phyloP scores from a whole-genome alignment of 2,797 vertebrate genomes.

The Platalea minor region DNA sequence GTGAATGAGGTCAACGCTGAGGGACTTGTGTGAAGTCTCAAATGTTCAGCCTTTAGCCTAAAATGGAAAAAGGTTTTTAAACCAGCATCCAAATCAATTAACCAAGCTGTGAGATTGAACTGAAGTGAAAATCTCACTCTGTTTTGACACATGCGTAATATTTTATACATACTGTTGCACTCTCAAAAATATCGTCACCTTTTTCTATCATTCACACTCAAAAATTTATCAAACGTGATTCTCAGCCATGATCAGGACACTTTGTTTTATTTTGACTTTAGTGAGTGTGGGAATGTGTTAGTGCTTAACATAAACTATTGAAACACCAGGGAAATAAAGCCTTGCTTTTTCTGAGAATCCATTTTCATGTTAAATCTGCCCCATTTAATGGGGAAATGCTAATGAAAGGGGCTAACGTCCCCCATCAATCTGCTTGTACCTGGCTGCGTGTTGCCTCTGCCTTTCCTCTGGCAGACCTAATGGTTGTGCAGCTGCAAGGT shows the following conservation, averaged over 20 bases:
- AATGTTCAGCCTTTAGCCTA: neutral
- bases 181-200: neutral
- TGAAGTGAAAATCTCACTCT: constrained; percentile 15
- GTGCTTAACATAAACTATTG: neutral
- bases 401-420: neutral
- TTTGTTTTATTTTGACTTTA: neutral
- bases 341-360: neutral
- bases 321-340: neutral
- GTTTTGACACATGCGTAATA: neutral
- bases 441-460: neutral
- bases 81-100: constrained; percentile 37
- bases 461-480: neutral
- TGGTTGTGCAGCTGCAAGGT: neutral
- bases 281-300: neutral
- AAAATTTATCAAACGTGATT: neutral
- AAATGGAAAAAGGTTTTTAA: constrained; percentile 24
- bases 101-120: neutral
- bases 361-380: neutral
- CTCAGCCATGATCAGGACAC: neutral
- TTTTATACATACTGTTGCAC: constrained; percentile 23
- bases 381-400: neutral
- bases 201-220: neutral
- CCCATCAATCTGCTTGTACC: neutral
- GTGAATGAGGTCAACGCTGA: neutral
- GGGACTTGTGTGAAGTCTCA: neutral